Evolutionary conservation across 1,140 invertebrate genomes (phyloP).

Genomic region (Wasmannia auropunctata): DNA sequence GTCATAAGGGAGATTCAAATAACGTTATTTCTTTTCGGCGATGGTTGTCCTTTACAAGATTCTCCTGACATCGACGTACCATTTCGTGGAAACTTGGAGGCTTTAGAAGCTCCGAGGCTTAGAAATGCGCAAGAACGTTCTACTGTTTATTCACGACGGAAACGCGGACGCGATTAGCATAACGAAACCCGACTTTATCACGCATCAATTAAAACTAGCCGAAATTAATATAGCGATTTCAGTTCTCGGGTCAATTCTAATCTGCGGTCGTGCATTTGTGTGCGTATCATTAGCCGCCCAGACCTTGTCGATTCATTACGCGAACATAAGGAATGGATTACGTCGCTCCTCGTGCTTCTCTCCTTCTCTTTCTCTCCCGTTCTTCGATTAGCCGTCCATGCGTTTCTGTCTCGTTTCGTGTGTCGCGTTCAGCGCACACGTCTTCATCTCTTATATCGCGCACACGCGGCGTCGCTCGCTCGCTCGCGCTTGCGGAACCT

Average conservation of each 20-base stretch:
- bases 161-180: not conserved
- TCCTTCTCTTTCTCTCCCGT: not conserved
- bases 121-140: not conserved
- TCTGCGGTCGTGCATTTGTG: not conserved
- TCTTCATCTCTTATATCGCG: slow-evolving; percentile 32
- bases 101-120: not conserved
- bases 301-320: slow-evolving; percentile 1
- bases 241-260: not conserved
- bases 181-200: not conserved
- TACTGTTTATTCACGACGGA: no score
- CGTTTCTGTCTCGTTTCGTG: slow-evolving; percentile 12
- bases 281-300: not conserved
- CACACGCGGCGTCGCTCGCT: not conserved
- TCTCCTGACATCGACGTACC: no score
- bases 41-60: not conserved
- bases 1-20: not conserved
- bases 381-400: not conserved
- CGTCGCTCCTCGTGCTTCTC: not conserved
- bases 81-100: not conserved
- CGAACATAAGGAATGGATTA: slow-evolving; percentile 23
- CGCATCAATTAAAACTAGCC: not conserved
- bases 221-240: not conserved
- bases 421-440: not conserved
- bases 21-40: not conserved
- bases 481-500: not conserved